A percentile compares a stretch with the other conserved stretches of the same genome.
phyloP scores from a whole-genome alignment of 1,140 invertebrate genomes.

The Zaprionus nigranus region DNA sequence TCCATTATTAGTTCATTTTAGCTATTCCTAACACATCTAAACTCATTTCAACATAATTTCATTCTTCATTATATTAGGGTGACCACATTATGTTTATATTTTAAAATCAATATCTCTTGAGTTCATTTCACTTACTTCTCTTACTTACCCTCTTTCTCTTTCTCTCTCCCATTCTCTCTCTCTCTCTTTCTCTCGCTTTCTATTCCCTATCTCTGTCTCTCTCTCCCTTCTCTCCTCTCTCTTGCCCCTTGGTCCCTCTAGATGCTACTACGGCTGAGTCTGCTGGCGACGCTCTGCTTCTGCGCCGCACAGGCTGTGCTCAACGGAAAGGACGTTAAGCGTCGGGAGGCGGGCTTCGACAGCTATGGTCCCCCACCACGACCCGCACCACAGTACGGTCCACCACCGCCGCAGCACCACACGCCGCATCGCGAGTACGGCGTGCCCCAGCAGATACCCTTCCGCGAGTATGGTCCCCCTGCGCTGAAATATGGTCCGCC shows the following conservation, averaged over 20 bases:
- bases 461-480: conserved; percentile 76
- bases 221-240: background rate
- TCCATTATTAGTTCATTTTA: too few species aligned
- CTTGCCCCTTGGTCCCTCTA: background rate
- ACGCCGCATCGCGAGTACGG: conserved; percentile 84
- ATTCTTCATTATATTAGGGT: too few species aligned
- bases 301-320: conserved; percentile 62
- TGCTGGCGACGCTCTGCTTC: conserved; percentile 50
- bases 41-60: too few species aligned
- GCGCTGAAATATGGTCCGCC: conserved; percentile 77
- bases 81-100: too few species aligned
- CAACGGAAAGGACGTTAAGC: conserved; percentile 60
- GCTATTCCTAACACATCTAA: too few species aligned
- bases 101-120: too few species aligned
- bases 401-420: conserved; percentile 78
- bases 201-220: background rate
- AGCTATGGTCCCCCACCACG: conserved; percentile 63
- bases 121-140: too few species aligned
- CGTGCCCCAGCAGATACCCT: conserved; percentile 78
- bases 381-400: conserved; percentile 84
- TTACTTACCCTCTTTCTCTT: background rate
- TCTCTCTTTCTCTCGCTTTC: too few species aligned
- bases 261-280: conserved; percentile 55
- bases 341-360: conserved; percentile 62
- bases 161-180: background rate